Evolutionary conservation across 2,888 invertebrate species (phyloP), one percentile per base, ranked within the genome.

Genomic region (Myopa testacea): DNA sequence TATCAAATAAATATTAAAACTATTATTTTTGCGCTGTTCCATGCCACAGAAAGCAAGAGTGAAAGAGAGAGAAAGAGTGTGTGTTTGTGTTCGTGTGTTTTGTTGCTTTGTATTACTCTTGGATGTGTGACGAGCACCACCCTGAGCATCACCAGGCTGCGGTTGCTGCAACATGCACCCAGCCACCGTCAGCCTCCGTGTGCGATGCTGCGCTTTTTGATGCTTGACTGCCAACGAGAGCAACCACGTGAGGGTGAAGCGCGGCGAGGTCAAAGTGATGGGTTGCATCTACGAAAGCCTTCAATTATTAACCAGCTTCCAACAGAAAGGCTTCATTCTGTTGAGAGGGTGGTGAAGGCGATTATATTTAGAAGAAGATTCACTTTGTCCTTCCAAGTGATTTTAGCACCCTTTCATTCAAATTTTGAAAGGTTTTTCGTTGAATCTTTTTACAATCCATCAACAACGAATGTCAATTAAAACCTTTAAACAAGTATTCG

Each of bases 191-290:
- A 14, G 19, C 37, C 40, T 19, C 34, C 52, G 50, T 14, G 4
- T 26, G 62, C 62, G 62, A 62, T 73, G 73, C 73, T 40, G 62
- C 34, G 14, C 34, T 40, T 52, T 45, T 19, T 38, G 68, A 8
- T 19, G 69, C 75, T 75, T 58, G 45, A 45, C 12, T 40, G 60
- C 75, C 75, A 60, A 68, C 58, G 75, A 68, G 55, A 75, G 69
- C 45, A 65, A 52, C 65, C 65, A 63, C 50, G 65, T 62, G 70
- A n/a, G 26, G 65, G 37, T 16, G 65, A 34, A n/a, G 38, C 65
- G 7, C 4, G 14, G 60, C 26, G 40, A 70, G 75, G 75, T 16
- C 71, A 78, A 78, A 78, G n/a, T 71, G 70, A 55, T 74, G 63
- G 16, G 70, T 68, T 1, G 19, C 16, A 2, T 2, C 45, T 10